Conservation (phyloP, 2,113 vertebrate genomes). For the Ivindomyrus marchei region DNA sequence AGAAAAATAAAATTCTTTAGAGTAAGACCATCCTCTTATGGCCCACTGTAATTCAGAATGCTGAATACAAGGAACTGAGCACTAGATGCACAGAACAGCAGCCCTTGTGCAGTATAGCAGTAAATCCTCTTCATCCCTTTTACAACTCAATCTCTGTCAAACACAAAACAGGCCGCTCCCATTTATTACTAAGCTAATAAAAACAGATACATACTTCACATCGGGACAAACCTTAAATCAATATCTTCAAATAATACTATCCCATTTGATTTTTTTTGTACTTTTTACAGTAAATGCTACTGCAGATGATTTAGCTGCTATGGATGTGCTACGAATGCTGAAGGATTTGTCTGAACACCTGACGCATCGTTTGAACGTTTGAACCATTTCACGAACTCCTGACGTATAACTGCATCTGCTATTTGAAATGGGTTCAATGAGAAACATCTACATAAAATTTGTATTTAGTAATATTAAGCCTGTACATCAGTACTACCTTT, state of each 20-base stretch:
- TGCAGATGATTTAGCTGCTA: slow-evolving; percentile 11
- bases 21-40: not conserved
- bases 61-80: not conserved
- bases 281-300: slow-evolving; percentile 35
- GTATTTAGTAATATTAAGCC: slow-evolving; percentile 50
- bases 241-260: slow-evolving; percentile 44
- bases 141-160: slow-evolving; percentile 35
- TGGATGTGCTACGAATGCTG: slow-evolving; percentile 52
- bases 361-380: slow-evolving; percentile 40
- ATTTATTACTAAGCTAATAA: slow-evolving; percentile 58
- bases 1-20: not conserved
- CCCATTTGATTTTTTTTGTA: slow-evolving; percentile 22
- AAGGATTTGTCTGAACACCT: slow-evolving; percentile 45
- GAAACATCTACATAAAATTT: slow-evolving; percentile 53
- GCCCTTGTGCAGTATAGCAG: not conserved
- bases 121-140: not conserved
- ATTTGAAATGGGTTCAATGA: slow-evolving; percentile 46
- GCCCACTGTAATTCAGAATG: not conserved
- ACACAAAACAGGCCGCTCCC: slow-evolving; percentile 54
- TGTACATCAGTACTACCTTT: slow-evolving; percentile 45
- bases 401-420: slow-evolving; percentile 49
- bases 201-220: slow-evolving; percentile 50
- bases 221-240: slow-evolving; percentile 45
- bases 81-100: not conserved
- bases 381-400: slow-evolving; percentile 37